A percentile compares a stretch with the other conserved stretches of the same genome.
These are phyloP conservation scores for Raja brachyura DNA, from an alignment of 2,113 vertebrate species.

Conservation along the genomic window DNA sequence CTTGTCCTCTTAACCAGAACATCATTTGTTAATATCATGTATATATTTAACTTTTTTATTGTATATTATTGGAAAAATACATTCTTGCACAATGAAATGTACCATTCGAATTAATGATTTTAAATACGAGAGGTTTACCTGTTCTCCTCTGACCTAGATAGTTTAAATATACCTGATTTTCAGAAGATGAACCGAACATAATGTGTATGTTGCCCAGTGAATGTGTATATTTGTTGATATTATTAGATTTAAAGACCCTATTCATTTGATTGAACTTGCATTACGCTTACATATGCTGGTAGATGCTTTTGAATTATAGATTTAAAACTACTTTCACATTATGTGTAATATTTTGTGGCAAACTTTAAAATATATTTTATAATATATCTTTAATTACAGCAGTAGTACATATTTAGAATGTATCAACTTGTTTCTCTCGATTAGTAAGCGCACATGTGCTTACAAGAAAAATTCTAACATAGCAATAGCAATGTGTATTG, in stretches of 20 bases:
- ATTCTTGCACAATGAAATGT: background rate
- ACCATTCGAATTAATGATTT: background rate
- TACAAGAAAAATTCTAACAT: background rate
- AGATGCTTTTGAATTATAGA: slow-evolving; percentile 19
- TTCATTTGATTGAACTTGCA: background rate
- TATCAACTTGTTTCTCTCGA: background rate
- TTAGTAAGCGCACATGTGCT: background rate
- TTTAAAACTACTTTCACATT: background rate
- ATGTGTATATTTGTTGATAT: background rate
- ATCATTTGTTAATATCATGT: slow-evolving; percentile 32
- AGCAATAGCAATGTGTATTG: background rate
- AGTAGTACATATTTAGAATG: background rate
- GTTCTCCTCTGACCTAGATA: background rate
- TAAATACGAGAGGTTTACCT: background rate
- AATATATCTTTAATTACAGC: background rate
- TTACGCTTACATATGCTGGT: background rate
- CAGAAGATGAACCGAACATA: background rate
- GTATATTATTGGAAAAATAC: background rate
- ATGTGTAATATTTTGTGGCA: background rate
- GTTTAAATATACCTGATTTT: background rate
- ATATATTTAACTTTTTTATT: slow-evolving; percentile 27
- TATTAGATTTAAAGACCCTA: background rate
- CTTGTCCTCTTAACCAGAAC: background rate
- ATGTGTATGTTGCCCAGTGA: background rate
- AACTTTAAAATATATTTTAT: background rate